A percentile compares a stretch with the other conserved stretches of the same genome.
Evolutionary conservation across 2,113 vertebrate species (phyloP).

Genomic region (Heptranchias perlo): DNA sequence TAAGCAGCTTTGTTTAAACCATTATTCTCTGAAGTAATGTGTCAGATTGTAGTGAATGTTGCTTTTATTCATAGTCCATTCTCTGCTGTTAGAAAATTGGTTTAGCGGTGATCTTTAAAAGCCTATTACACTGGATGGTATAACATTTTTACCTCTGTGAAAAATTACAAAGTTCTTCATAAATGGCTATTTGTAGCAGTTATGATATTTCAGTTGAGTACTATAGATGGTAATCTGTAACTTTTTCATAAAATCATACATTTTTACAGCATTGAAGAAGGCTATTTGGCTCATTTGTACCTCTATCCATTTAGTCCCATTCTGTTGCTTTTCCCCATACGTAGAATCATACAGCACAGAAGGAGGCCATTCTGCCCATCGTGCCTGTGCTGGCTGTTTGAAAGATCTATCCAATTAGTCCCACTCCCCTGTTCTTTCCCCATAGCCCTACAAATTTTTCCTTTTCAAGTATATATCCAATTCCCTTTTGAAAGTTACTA

Average conservation of each 20-base stretch:
- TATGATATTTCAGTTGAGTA: background rate
- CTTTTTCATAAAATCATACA: background rate
- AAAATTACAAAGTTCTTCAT: background rate
- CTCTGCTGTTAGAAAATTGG: background rate
- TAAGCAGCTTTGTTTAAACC: slow-evolving; percentile 1
- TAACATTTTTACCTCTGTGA: background rate
- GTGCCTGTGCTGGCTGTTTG: background rate
- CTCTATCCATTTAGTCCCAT: background rate
- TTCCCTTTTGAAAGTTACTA: background rate
- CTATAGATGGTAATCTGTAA: background rate
- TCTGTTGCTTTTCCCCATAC: background rate
- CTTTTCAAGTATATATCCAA: background rate
- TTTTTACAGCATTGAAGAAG: background rate
- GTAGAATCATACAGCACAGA: background rate
- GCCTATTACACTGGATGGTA: background rate
- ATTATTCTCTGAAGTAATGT: slow-evolving; percentile 4
- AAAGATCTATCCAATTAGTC: background rate
- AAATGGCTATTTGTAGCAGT: background rate
- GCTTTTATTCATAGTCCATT: background rate
- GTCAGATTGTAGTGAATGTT: background rate
- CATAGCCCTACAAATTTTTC: background rate
- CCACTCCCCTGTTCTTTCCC: background rate
- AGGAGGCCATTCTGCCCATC: background rate
- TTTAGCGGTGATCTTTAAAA: too few species aligned
- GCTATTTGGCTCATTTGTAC: background rate